Conservation (phyloP, 2,113 vertebrate species). For the Gasterosteus nipponicus region DNA sequence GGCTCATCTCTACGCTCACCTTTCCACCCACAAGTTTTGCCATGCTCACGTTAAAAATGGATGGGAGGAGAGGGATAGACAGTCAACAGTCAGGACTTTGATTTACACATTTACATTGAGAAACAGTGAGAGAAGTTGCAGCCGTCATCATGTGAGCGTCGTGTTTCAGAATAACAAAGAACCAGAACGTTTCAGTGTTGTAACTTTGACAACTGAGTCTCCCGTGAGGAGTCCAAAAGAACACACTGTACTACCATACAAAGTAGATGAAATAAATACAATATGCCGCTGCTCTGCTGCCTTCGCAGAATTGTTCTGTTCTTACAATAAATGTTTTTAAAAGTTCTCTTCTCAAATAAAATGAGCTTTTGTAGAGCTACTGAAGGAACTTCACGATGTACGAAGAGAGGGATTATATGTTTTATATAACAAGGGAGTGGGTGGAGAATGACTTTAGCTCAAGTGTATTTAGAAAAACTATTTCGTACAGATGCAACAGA, state of each 20-base stretch:
- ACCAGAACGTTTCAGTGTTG: neutral
- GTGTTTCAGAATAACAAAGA: neutral
- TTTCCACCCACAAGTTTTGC: slow-evolving; percentile 49
- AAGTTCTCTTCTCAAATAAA: neutral
- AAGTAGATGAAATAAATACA: neutral
- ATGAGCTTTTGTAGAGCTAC: neutral
- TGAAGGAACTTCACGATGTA: neutral
- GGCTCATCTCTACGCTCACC: slow-evolving; percentile 17
- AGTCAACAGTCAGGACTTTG: slow-evolving; percentile 17
- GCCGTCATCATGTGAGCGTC: neutral
- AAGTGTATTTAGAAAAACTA: neutral
- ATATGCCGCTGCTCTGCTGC: neutral
- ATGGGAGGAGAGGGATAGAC: slow-evolving; percentile 44
- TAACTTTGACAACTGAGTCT: slow-evolving; percentile 1
- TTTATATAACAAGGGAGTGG: neutral
- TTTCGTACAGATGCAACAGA: neutral
- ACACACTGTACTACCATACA: slow-evolving; percentile 17
- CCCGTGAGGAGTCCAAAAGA: slow-evolving; percentile 1
- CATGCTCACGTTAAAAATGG: slow-evolving; percentile 74
- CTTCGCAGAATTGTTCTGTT: neutral
- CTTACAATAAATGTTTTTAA: neutral
- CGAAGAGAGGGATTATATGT: neutral
- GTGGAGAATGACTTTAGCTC: neutral
- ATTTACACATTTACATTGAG: slow-evolving; percentile 3
- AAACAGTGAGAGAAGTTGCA: neutral